Evolutionary conservation across 2,888 invertebrate species (phyloP).

Genomic region (Drosophila meridionalis): DNA sequence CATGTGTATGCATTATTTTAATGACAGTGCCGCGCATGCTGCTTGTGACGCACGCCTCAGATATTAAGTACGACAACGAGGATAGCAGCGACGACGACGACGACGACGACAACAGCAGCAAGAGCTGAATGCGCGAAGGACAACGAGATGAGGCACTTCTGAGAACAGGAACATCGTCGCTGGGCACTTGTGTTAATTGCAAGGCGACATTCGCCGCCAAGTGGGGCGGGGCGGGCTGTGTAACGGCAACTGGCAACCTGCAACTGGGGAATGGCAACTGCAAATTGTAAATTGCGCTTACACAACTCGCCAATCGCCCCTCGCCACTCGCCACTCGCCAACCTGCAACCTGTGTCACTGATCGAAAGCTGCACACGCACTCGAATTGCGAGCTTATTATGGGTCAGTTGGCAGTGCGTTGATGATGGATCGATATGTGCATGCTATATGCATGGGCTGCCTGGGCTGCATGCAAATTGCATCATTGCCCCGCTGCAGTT

Average conservation of each 20-base stretch:
- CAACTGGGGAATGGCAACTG: conserved; percentile 36
- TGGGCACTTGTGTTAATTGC: conserved; percentile 84
- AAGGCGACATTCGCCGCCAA: conserved; percentile 74
- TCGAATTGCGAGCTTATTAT: conserved; percentile 48
- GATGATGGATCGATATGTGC: conserved; percentile 37
- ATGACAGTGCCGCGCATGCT: conserved; percentile 75
- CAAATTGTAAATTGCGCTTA: conserved; percentile 52
- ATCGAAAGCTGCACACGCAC: conserved; percentile 45
- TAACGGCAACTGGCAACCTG: conserved; percentile 41
- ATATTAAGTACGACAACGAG: conserved; percentile 64
- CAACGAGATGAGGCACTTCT: conserved; percentile 59
- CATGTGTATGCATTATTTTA: conserved; percentile 82
- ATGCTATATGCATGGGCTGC: background rate
- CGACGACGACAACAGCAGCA: conserved; percentile 26
- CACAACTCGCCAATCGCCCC: conserved; percentile 16
- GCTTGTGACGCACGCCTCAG: conserved; percentile 76
- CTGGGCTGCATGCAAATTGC: conserved; percentile 65
- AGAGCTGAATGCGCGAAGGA: conserved; percentile 62
- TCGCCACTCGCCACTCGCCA: too few species aligned
- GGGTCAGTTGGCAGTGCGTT: conserved; percentile 46
- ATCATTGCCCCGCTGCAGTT: conserved; percentile 51
- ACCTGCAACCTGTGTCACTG: conserved; percentile 51
- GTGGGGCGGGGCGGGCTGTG: conserved; percentile 55
- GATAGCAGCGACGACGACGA: conserved; percentile 32
- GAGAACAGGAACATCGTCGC: conserved; percentile 44